phyloP scores from a whole-genome alignment of 2,113 vertebrate genomes.

The Tauraco erythrolophus region DNA sequence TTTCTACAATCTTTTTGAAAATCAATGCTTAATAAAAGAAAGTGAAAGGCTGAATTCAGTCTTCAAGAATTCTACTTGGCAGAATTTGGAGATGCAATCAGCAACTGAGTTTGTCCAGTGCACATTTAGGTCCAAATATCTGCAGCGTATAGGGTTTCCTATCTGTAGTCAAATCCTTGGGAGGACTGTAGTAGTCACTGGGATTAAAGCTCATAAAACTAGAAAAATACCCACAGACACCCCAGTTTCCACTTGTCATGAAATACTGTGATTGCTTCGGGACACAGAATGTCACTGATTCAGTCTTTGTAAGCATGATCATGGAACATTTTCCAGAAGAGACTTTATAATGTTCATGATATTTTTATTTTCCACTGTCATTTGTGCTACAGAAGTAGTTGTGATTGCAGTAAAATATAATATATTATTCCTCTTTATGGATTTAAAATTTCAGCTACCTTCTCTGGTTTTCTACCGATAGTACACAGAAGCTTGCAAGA shows the following conservation, averaged over 20 bases:
- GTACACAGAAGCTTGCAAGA: not conserved
- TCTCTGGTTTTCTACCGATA: not conserved
- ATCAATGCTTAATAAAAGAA: not conserved
- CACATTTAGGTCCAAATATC: not conserved
- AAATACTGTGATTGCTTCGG: not conserved
- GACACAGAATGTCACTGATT: not conserved
- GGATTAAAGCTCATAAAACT: not conserved
- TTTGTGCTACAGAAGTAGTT: not conserved
- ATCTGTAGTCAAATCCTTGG: not conserved
- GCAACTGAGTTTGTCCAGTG: not conserved
- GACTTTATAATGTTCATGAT: not conserved
- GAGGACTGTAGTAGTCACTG: not conserved
- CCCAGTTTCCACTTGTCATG: not conserved
- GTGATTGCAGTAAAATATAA: not conserved
- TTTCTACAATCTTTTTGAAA: not conserved
- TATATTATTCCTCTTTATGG: not conserved
- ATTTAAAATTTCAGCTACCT: not conserved
- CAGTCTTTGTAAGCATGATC: not conserved
- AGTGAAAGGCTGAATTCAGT: not conserved
- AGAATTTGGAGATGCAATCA: not conserved
- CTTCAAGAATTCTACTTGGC: not conserved
- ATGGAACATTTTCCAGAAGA: not conserved
- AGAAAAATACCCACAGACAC: not conserved
- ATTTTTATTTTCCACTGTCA: not conserved
- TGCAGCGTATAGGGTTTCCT: accelerated